Evolutionary conservation across 2,888 invertebrate genomes (phyloP), one percentile per base, ranked within the genome.

Genomic region (Coenonympha arcania): DNA sequence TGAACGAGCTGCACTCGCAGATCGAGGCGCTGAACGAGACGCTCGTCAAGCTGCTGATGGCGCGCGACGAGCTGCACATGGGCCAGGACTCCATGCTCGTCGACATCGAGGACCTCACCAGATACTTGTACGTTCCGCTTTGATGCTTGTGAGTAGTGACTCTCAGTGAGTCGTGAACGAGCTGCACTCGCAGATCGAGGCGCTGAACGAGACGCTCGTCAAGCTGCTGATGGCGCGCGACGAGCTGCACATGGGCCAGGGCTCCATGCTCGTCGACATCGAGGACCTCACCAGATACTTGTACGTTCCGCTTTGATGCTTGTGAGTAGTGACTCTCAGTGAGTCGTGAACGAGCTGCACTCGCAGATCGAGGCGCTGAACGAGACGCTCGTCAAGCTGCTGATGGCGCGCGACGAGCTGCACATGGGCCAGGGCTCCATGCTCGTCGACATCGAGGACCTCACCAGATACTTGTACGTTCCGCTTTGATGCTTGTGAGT

Each of bases 401-500:
- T 26, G 28, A 36, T 4, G 19, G 18, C 19, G 67, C 89, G 98
- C 59, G 98, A 99, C 82, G 97, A 98, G 78, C 88, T 98, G 41
- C 97, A 98, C 82, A 98, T 98, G 96, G 95, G 95, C 59, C 97
- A 98, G 79, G 98, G 98, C 79, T 96, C 98, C 31, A 96, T 97
- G 93, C 89, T 98, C 60, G 96, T 98, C 28, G 98, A 98, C 73
- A 96, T 98, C 66, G 98, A 98, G 82, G 98, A 98, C 84, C 90
- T 97, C 62, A 96, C 96, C 34, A 89, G 94, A 87, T 94, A 94
- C 78, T 86, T 94, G 94, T 95, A 83, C 92, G 93, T 73, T n/a
- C n/a, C n/a, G n/a, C n/a, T n/a, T n/a, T n/a, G n/a, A n/a, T n/a
- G n/a, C n/a, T n/a, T n/a, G n/a, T n/a, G n/a, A n/a, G n/a, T n/a